A percentile compares a stretch with the other conserved stretches of the same genome.
Evolutionary conservation across 2,113 vertebrate species (phyloP).

Genomic region (Emydocephalus ijimae): DNA sequence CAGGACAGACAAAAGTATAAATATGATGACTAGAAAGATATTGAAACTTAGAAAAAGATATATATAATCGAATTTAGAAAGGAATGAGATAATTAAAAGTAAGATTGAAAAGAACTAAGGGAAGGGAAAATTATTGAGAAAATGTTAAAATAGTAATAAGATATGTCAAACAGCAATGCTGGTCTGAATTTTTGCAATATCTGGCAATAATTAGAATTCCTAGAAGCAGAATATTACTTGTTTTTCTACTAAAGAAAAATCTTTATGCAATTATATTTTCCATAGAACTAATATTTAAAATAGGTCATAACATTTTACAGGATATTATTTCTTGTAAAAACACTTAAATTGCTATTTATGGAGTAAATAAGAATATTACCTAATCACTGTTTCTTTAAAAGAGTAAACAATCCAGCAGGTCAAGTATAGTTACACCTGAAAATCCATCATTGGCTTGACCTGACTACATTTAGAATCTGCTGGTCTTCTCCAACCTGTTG

Average conservation of each 20-base stretch:
- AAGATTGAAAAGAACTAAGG: too few relatives aligned
- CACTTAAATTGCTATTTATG: neutral
- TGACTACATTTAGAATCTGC: neutral
- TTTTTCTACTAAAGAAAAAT: slow-evolving; percentile 5
- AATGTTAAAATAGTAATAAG: too few relatives aligned
- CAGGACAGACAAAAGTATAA: too few relatives aligned
- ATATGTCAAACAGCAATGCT: neutral
- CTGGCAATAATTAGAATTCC: slow-evolving; percentile 4
- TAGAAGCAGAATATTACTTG: neutral
- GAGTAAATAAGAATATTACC: neutral
- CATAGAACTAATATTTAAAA: neutral
- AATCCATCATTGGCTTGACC: neutral
- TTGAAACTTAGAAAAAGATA: too few relatives aligned
- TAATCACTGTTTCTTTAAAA: neutral
- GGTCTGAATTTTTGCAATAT: neutral
- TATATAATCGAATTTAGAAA: too few relatives aligned
- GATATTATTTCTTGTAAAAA: neutral
- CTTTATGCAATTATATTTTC: neutral
- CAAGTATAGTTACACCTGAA: neutral
- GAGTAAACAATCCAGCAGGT: neutral
- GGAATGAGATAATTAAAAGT: too few relatives aligned
- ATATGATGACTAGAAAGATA: too few relatives aligned
- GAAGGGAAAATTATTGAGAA: too few relatives aligned
- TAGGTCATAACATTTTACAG: neutral
- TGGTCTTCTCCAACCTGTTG: too few relatives aligned